phyloP scores from a whole-genome alignment of 2,113 vertebrate genomes.

The Ardeotis arabs region DNA sequence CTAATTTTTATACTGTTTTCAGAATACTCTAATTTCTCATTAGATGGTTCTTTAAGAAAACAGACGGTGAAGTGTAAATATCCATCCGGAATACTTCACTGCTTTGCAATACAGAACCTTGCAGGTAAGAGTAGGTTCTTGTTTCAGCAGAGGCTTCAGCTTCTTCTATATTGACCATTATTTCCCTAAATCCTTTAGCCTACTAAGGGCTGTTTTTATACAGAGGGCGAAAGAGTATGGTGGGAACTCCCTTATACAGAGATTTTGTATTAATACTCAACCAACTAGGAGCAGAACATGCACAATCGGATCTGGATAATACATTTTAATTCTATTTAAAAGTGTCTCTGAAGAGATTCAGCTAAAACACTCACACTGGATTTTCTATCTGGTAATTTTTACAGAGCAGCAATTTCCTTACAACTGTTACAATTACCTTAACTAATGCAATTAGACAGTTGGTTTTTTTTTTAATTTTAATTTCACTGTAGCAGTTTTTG shows the following conservation, averaged over 20 bases:
- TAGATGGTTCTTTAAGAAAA: not conserved
- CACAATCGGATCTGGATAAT: constrained; percentile 58
- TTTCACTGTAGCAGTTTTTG: not conserved
- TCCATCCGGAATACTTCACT: not conserved
- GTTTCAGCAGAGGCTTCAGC: not conserved
- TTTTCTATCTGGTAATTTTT: constrained; percentile 41
- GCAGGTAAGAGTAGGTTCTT: not conserved
- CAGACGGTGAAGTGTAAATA: not conserved
- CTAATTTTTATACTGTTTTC: not conserved
- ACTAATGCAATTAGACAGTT: constrained; percentile 26
- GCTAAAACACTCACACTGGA: constrained; percentile 9
- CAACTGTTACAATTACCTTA: constrained; percentile 28
- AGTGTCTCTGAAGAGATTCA: constrained; percentile 59
- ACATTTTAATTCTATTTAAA: constrained; percentile 59
- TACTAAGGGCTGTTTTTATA: constrained; percentile 14
- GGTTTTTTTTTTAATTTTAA: not conserved
- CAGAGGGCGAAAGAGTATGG: constrained; percentile 22
- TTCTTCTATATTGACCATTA: constrained; percentile 12
- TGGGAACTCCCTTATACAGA: constrained; percentile 10
- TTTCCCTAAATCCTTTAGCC: constrained; percentile 46
- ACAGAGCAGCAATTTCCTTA: constrained; percentile 17
- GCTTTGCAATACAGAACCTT: not conserved
- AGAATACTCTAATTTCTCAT: not conserved
- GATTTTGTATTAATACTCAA: constrained; percentile 42
- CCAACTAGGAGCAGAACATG: constrained; percentile 36